Evolutionary conservation across 2,113 vertebrate species (phyloP).

Genomic region (Melierax canorus): DNA sequence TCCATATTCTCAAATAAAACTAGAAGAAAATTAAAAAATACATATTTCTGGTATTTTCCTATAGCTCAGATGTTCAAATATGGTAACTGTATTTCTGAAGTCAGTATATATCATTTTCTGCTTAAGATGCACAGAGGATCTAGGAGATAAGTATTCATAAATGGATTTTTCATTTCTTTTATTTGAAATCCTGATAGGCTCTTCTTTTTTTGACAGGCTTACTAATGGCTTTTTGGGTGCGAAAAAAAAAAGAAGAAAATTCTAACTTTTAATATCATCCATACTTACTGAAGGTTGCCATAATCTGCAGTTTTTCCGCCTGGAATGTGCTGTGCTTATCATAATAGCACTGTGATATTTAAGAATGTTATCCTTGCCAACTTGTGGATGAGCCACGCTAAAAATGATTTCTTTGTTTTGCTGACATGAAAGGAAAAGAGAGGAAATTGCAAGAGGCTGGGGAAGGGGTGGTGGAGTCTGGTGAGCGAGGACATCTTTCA

Average conservation of each 20-base stretch:
- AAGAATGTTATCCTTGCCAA: conserved; percentile 28
- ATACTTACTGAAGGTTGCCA: not conserved
- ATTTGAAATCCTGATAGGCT: conserved; percentile 43
- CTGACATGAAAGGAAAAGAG: not conserved
- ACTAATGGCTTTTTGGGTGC: conserved; percentile 32
- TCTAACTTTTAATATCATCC: conserved; percentile 39
- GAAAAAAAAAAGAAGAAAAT: not conserved
- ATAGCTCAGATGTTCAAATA: conserved; percentile 23
- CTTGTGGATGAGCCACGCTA: conserved; percentile 10
- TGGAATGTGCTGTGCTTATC: conserved; percentile 29
- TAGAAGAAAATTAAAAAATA: not conserved
- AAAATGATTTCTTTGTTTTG: conserved; percentile 48
- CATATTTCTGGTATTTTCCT: not conserved
- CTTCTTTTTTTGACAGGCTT: conserved; percentile 19
- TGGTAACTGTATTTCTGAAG: conserved; percentile 35
- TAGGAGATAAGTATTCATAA: conserved; percentile 42
- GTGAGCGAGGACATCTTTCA: not conserved
- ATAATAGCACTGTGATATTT: conserved; percentile 47
- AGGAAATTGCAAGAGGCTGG: not conserved
- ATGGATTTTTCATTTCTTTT: conserved; percentile 44
- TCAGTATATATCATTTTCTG: conserved; percentile 38
- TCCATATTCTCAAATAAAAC: not conserved
- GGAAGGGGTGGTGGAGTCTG: not conserved
- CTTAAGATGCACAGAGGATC: conserved; percentile 33
- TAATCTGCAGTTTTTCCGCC: conserved; percentile 38